phyloP scores from a whole-genome alignment of 2,113 vertebrate genomes.

The Otocyon megalotis region DNA sequence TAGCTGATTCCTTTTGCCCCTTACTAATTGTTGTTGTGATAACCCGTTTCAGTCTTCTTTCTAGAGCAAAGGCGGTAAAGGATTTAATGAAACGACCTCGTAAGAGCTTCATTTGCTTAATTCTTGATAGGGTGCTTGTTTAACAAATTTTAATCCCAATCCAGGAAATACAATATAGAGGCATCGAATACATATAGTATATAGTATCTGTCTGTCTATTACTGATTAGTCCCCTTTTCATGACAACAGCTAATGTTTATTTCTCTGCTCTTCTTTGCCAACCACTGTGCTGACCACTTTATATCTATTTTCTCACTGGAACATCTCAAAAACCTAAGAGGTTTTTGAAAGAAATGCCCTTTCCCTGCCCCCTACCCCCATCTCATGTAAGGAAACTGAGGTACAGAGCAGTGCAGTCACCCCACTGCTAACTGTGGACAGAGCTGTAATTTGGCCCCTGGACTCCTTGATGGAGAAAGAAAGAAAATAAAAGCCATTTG shows the following conservation, averaged over 20 bases:
- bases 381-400: background rate
- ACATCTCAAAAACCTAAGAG: background rate
- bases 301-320: background rate
- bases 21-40: background rate
- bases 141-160: background rate
- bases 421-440: rapidly evolving
- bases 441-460: background rate
- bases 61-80: background rate
- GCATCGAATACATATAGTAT: background rate
- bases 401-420: background rate
- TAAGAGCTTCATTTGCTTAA: background rate
- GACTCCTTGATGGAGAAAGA: background rate
- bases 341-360: background rate
- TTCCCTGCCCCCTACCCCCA: background rate
- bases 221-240: background rate
- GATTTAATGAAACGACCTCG: background rate
- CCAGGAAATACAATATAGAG: background rate
- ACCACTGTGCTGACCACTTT: background rate
- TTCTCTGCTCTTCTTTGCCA: background rate
- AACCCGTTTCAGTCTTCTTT: background rate
- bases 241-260: background rate
- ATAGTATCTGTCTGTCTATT: background rate
- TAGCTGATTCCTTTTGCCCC: background rate
- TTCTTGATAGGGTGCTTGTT: constrained; percentile 1
- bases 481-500: background rate